Evolutionary conservation across 2,888 invertebrate genomes (phyloP).

Genomic region (Xanthostigma xanthostigma): DNA sequence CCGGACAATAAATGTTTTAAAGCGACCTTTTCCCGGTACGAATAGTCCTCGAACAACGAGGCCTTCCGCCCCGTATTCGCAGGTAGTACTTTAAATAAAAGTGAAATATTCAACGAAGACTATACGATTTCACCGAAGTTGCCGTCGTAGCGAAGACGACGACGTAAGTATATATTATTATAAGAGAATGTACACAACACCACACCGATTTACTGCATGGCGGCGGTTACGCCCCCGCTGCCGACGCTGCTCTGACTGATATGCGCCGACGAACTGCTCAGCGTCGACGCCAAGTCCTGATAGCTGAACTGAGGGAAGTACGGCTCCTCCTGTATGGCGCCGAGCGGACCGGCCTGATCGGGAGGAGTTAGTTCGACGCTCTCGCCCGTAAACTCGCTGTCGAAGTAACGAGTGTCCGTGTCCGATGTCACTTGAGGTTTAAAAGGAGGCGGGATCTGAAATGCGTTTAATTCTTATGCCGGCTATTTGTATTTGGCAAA

Average conservation of each 20-base stretch:
- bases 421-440: constrained; percentile 89
- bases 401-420: constrained; percentile 95
- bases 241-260: constrained; percentile 2
- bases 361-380: constrained; percentile 94
- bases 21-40: too few species aligned
- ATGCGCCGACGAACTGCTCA: constrained; percentile 2
- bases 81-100: too few species aligned
- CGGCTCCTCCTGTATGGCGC: constrained; percentile 55
- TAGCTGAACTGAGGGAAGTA: constrained; percentile 74
- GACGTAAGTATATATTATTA: too few species aligned
- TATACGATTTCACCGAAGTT: too few species aligned
- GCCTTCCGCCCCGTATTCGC: too few species aligned
- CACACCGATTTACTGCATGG: constrained; percentile 2
- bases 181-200: too few species aligned
- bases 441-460: constrained; percentile 79
- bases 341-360: constrained; percentile 44
- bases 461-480: constrained; percentile 2
- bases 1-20: too few species aligned
- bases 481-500: too few species aligned
- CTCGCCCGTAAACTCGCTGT: constrained; percentile 95
- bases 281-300: constrained; percentile 29
- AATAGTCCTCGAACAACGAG: too few species aligned
- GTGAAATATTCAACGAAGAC: too few species aligned
- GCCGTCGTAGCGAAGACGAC: too few species aligned
- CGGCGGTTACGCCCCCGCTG: constrained; percentile 4